These are phyloP conservation scores for Muntiacus muntjak DNA, from an alignment of 2,113 vertebrate genomes.

Conservation along the genomic window DNA sequence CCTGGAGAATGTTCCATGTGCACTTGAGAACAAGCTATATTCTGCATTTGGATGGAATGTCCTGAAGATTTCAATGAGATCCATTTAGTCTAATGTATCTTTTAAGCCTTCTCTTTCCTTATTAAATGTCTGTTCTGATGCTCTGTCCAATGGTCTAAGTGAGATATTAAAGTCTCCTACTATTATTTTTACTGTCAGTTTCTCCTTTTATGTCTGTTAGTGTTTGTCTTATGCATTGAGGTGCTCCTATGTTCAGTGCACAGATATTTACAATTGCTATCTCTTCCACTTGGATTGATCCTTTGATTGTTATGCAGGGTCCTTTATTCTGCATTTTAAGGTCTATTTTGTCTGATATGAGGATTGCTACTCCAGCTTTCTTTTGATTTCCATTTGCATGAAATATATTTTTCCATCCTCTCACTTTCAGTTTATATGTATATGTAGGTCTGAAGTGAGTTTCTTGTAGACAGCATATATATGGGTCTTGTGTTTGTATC, in stretches of 20 bases:
- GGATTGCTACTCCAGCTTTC: background rate
- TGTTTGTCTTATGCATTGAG: background rate
- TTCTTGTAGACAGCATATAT: background rate
- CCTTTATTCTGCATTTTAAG: background rate
- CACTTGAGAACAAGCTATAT: background rate
- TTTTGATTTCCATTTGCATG: background rate
- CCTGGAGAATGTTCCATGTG: background rate
- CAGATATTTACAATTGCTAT: background rate
- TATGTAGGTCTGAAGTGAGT: background rate
- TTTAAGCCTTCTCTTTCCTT: background rate
- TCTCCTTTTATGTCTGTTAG: background rate
- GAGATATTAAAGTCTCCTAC: background rate
- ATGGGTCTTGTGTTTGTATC: background rate
- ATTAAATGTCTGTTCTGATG: background rate
- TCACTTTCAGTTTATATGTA: background rate
- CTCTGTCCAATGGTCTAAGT: background rate
- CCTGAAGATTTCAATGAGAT: background rate
- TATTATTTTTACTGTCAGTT: background rate
- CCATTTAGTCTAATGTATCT: background rate
- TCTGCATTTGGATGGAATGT: background rate
- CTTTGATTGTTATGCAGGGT: background rate
- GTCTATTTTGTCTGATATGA: background rate
- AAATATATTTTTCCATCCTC: background rate
- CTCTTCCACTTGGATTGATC: background rate
- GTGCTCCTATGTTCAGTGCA: background rate